Evolutionary conservation across 2,113 vertebrate species (phyloP).

Genomic region (Cephalopholis sonnerati): DNA sequence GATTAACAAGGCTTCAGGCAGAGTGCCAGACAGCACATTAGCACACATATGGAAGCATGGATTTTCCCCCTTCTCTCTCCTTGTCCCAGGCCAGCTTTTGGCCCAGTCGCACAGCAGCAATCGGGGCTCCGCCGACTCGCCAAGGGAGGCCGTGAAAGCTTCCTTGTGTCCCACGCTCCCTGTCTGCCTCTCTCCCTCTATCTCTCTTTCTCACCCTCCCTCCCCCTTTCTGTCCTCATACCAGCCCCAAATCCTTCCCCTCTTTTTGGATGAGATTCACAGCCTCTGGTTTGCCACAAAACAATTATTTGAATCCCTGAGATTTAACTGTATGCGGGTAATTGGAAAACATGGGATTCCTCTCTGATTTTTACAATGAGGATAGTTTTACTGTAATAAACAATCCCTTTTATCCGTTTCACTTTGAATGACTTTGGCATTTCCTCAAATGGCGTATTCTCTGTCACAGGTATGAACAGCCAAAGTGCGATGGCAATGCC

Average conservation of each 20-base stretch:
- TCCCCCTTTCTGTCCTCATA: constrained; percentile 47
- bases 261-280: constrained; percentile 59
- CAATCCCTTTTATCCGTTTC: constrained; percentile 23
- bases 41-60: constrained; percentile 73
- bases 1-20: constrained; percentile 83
- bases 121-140: constrained; percentile 53
- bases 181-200: constrained; percentile 51
- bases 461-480: constrained; percentile 92
- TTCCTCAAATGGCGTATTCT: constrained; percentile 24
- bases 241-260: constrained; percentile 47
- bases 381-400: constrained; percentile 34
- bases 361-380: constrained; percentile 51
- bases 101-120: constrained; percentile 68
- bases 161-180: constrained; percentile 65
- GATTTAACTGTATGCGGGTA: constrained; percentile 41
- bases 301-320: constrained; percentile 64
- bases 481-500: constrained; percentile 93
- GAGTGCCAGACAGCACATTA: constrained; percentile 82
- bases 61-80: constrained; percentile 67
- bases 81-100: constrained; percentile 70
- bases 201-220: constrained; percentile 37
- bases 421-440: constrained; percentile 10
- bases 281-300: constrained; percentile 64
- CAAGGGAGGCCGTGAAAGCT: constrained; percentile 65
- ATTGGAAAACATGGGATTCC: constrained; percentile 58